Conservation (phyloP, 2,888 invertebrate genomes). For the Mactromeris polynyma region DNA sequence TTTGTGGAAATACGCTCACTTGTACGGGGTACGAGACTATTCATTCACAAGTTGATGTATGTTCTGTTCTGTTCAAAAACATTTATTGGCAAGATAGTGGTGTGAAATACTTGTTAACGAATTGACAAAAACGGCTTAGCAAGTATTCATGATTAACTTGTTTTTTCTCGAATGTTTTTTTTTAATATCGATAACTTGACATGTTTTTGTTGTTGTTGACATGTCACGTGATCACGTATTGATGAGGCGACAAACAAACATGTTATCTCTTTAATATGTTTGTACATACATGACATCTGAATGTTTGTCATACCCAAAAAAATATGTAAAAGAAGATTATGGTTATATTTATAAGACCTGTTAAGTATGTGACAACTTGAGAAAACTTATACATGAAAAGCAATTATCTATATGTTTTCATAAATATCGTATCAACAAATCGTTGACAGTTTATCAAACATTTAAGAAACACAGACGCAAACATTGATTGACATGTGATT, state of each 20-base stretch:
- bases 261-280: neutral
- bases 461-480: neutral
- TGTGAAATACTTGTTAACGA: no score
- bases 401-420: constrained; percentile 12
- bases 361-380: neutral
- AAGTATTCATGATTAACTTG: no score
- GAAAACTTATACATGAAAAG: neutral
- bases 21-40: no score
- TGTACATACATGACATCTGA: neutral
- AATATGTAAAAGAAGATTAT: neutral
- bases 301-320: neutral
- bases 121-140: no score
- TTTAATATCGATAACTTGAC: no score
- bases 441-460: constrained; percentile 12
- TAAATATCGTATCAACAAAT: neutral
- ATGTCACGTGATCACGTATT: neutral
- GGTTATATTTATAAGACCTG: neutral
- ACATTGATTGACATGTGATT: neutral
- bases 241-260: neutral
- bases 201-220: neutral
- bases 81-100: no score
- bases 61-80: no score
- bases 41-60: no score
- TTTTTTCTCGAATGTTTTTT: no score
- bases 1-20: no score